Evolutionary conservation across 2,797 vertebrate genomes (phyloP).

Genomic region (Amblyraja radiata): DNA sequence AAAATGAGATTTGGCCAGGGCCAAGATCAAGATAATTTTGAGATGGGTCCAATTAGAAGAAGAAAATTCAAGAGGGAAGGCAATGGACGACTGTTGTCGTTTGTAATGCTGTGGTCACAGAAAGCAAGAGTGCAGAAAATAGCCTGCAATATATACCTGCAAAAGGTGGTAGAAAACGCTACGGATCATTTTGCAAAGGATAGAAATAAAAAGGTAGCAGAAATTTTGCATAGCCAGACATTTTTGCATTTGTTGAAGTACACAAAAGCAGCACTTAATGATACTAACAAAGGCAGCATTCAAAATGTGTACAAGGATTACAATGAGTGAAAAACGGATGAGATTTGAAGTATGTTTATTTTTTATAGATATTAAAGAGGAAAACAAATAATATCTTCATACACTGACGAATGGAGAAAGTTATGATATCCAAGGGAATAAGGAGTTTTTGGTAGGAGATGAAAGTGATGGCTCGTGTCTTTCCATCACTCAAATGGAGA

Average conservation of each 20-base stretch:
- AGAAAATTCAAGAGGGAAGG: neutral
- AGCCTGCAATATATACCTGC: neutral
- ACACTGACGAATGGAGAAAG: neutral
- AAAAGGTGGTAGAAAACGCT: neutral
- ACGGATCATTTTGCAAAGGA: neutral
- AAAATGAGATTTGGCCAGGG: neutral
- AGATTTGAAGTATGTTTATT: neutral
- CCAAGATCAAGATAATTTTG: neutral
- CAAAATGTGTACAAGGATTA: neutral
- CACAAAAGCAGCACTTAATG: neutral
- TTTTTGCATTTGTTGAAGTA: neutral
- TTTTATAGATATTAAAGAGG: neutral
- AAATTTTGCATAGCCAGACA: neutral
- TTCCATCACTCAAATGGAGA: neutral
- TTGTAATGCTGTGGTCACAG: neutral
- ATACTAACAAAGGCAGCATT: neutral
- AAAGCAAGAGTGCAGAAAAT: neutral
- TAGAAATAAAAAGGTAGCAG: neutral
- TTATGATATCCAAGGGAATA: neutral
- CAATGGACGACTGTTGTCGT: neutral
- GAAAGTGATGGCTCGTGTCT: neutral
- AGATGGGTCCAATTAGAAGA: neutral
- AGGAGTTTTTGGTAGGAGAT: neutral
- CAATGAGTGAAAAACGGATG: neutral
- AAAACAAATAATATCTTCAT: neutral